Conservation (phyloP, 2,113 vertebrate species). For the Cariama cristata region DNA sequence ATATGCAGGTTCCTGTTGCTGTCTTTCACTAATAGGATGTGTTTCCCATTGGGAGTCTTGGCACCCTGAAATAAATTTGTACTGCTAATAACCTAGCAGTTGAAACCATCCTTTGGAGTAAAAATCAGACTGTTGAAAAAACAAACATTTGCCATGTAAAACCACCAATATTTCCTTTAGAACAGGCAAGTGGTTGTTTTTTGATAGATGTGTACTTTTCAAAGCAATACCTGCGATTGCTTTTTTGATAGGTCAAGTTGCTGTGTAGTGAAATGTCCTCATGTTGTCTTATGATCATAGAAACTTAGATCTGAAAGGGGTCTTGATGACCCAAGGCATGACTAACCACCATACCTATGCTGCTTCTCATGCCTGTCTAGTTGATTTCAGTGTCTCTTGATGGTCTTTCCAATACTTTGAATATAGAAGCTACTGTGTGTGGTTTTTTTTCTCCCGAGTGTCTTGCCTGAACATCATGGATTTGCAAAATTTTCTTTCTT, state of each 20-base stretch:
- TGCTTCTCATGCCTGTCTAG: not conserved
- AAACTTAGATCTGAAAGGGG: not conserved
- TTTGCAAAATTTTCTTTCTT: not conserved
- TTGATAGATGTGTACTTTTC: not conserved
- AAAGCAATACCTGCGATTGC: not conserved
- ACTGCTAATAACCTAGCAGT: not conserved
- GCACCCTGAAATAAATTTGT: not conserved
- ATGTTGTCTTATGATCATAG: not conserved
- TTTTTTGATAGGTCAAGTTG: not conserved
- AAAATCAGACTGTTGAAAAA: not conserved
- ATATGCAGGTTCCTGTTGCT: not conserved
- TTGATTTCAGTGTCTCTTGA: not conserved
- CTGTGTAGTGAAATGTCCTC: not conserved
- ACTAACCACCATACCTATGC: fast-evolving
- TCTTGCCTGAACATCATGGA: not conserved
- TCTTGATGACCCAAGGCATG: not conserved
- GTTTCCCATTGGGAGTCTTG: not conserved
- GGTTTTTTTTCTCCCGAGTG: not conserved
- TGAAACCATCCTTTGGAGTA: not conserved
- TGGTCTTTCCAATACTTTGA: not conserved
- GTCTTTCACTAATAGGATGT: not conserved
- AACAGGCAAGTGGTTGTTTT: not conserved
- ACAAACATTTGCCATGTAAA: not conserved
- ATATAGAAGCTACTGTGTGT: not conserved
- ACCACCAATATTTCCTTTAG: not conserved